Evolutionary conservation across 2,113 vertebrate genomes (phyloP).

Genomic region (Cervus canadensis): DNA sequence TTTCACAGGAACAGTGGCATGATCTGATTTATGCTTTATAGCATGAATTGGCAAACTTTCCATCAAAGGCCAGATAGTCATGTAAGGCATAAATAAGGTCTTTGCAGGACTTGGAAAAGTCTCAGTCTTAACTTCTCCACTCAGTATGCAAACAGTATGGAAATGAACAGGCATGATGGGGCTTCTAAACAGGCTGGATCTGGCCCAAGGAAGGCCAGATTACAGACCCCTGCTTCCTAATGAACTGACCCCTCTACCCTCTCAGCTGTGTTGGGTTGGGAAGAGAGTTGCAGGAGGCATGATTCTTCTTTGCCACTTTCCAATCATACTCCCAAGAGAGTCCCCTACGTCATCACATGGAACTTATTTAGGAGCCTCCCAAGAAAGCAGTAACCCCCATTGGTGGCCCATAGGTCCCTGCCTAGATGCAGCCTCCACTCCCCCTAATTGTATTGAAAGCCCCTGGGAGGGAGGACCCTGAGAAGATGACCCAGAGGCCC

Average conservation of each 20-base stretch:
- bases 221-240: background rate
- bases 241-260: background rate
- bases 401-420: background rate
- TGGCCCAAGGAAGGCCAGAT: background rate
- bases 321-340: rapidly evolving
- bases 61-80: background rate
- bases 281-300: background rate
- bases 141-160: background rate
- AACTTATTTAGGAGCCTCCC: background rate
- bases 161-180: background rate
- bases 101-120: background rate
- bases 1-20: background rate
- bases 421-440: background rate
- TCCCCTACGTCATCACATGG: background rate
- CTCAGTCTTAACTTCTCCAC: background rate
- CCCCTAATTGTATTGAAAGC: background rate
- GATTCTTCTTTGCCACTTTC: background rate
- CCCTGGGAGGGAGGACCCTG: background rate
- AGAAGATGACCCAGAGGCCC: background rate
- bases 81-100: background rate
- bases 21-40: background rate
- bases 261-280: background rate
- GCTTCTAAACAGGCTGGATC: background rate
- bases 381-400: background rate
- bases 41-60: background rate